phyloP scores from a whole-genome alignment of 2,113 vertebrate genomes.

The Climacteris rufus region DNA sequence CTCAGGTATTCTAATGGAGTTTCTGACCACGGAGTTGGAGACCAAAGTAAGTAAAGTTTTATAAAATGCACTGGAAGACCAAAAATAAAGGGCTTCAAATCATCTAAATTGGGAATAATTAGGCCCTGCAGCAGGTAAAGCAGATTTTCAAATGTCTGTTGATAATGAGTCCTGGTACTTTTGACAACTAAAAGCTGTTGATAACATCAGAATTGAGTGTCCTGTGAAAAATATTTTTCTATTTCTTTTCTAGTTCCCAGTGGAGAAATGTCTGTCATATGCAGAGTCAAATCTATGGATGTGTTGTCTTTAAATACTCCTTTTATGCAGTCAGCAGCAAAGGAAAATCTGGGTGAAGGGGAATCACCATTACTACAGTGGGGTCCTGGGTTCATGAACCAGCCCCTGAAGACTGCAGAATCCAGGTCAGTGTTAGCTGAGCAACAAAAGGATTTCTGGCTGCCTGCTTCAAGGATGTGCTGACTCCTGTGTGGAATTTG shows the following conservation, averaged over 20 bases:
- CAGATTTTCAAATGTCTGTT: not conserved
- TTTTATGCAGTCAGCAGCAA: not conserved
- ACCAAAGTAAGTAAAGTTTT: not conserved
- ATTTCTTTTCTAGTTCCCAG: not conserved
- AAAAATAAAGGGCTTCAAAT: not conserved
- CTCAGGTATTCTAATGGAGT: not conserved
- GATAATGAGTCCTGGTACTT: not conserved
- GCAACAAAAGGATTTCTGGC: not conserved
- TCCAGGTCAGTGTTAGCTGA: not conserved
- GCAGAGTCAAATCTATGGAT: not conserved
- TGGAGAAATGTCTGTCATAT: not conserved
- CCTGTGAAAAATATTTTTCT: not conserved
- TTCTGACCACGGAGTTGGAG: not conserved
- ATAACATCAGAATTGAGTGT: not conserved
- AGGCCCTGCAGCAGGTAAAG: not conserved
- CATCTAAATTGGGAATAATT: not conserved
- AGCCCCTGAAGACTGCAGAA: not conserved
- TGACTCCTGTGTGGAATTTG: not conserved
- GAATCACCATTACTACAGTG: not conserved
- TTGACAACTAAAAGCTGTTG: not conserved
- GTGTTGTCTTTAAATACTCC: not conserved
- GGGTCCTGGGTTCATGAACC: not conserved
- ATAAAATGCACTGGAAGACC: not conserved
- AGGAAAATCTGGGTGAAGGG: not conserved
- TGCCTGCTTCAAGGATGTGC: not conserved